Evolutionary conservation across 2,888 invertebrate species (phyloP), one percentile per base, ranked within the genome.

Genomic region (Caradrina kadenii): DNA sequence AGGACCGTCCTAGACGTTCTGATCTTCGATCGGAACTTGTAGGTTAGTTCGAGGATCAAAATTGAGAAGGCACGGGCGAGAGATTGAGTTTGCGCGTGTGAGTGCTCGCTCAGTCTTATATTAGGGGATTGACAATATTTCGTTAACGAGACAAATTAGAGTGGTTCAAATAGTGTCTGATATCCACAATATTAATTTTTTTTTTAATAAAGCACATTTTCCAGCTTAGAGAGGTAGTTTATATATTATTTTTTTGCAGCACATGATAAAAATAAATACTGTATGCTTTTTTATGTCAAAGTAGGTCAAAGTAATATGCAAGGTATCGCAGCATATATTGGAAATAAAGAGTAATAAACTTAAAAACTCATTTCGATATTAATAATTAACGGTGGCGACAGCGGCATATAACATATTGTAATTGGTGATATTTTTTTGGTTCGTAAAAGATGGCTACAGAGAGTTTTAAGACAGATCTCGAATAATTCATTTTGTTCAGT

Each of bases 21-120:
- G 88, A 88, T 89, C 89, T 90, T 89, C 86, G 87, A 91, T 90
- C 88, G 84, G 85, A 90, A 90, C 87, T 90, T 90, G 83, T 86
- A 84, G 84, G 85, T 85, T 86, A 87, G 87, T 88, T 89, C 66
- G 71, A 80, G 80, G 76, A 82, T 81, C 81, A 72, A 79, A 76
- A 81, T 82, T 79, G 73, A 79, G 79, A 75, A 59, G 59, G 65
- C 69, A 67, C 56, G 53, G 59, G 42, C 52, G 55, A 52, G 63
- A 71, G 61, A 74, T 78, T 77, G 71, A 71, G 69, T 71, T 75
- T 73, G 61, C 61, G 62, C 70, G 26, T 54, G 63, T 81, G 60
- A 67, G 72, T 73, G 42, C 63, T 54, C n/a, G 42, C 63, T 54
- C n/a, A 19, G 61, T 69, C 53, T 81, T 69, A 75, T 50, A 11